Conservation (phyloP, 2,888 invertebrate genomes). For the Scrobipalpa atriplicella region DNA sequence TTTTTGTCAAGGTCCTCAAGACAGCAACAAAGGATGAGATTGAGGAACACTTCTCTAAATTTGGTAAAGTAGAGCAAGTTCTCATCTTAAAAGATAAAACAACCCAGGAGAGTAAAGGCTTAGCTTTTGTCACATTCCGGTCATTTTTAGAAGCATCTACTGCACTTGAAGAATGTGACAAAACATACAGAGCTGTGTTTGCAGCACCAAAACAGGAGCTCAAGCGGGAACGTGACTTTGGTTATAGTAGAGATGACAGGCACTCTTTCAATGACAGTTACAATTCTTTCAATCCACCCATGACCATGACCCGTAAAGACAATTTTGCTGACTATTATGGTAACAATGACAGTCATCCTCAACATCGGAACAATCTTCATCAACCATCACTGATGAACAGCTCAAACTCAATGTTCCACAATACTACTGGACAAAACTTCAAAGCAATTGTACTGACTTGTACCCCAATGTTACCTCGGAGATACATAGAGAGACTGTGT, state of each 20-base stretch:
- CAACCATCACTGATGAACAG: background rate
- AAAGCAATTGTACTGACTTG: conserved; percentile 85
- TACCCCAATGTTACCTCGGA: conserved; percentile 87
- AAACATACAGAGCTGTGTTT: conserved; percentile 93
- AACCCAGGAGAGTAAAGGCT: conserved; percentile 92
- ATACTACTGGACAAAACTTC: background rate
- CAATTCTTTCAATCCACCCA: conserved; percentile 16
- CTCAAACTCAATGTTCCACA: background rate
- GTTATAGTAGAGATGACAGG: conserved; percentile 52
- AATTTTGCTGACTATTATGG: conserved; percentile 20
- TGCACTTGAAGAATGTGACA: conserved; percentile 94
- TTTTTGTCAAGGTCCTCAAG: conserved; percentile 94
- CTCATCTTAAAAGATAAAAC: conserved; percentile 90
- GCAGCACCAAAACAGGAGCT: conserved; percentile 90
- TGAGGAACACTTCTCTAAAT: conserved; percentile 90
- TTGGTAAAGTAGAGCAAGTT: conserved; percentile 91
- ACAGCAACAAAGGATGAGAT: conserved; percentile 90
- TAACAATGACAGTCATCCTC: conserved; percentile 11
- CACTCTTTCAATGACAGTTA: conserved; percentile 40
- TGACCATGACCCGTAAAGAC: conserved; percentile 32
- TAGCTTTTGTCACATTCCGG: conserved; percentile 93
- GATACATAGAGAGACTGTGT: conserved; percentile 91
- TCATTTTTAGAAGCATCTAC: conserved; percentile 92
- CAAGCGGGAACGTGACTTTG: conserved; percentile 51
- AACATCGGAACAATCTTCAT: conserved; percentile 12